Evolutionary conservation across 2,797 vertebrate genomes (phyloP), one percentile per base, ranked within the genome.

Genomic region (Pangasius larnaudii): DNA sequence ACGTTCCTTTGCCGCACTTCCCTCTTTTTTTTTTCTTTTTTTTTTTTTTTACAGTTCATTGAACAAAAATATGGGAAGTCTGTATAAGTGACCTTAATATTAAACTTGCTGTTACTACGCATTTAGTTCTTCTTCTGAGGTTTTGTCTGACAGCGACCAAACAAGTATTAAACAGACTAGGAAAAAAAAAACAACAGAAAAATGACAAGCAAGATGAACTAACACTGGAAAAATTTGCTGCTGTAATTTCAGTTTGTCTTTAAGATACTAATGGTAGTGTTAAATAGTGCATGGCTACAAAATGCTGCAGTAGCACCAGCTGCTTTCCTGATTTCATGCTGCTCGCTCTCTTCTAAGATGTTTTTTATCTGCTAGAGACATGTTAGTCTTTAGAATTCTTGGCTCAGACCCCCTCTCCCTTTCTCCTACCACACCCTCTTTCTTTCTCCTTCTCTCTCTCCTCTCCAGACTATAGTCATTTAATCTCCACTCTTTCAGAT

Each of bases 311-410:
- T 72, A 86, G 56, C 49, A n/a, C 71, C 77, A 85, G 85, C 51
- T 85, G n/a, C 49, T 81, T 83, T 83, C 27, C 82, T 36, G 82
- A n/a, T 53, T 85, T 86, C 84, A 90, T 24, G 33, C 16, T 78
- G 58, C 33, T 53, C 19, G 7, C n/a, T 58, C 7, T 49, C 33
- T 33, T 0, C 42, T 53, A 39, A 63, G 59, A 42, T 30, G 58
- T 67, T 33, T 78, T 78, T 33, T 78, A 79, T 36, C 53, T 58
- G 67, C 65, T 72, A 53, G 33, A 65, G 46, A 46, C 39, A 53
- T 82, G 67, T 77, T 84, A 79, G 80, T 65, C 85, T 84, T 84
- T 89, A 86, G 87, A 56, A 89, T 86, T 86, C 72, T 87, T 87
- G 85, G 72, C 85, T 72, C 56, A 18, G 59, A 18, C 74, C n/a